Conservation (phyloP, 30 jellyfish, hydroid and myxozoan genomes). For the Aurelia aurita complex sp. Pacific region DNA sequence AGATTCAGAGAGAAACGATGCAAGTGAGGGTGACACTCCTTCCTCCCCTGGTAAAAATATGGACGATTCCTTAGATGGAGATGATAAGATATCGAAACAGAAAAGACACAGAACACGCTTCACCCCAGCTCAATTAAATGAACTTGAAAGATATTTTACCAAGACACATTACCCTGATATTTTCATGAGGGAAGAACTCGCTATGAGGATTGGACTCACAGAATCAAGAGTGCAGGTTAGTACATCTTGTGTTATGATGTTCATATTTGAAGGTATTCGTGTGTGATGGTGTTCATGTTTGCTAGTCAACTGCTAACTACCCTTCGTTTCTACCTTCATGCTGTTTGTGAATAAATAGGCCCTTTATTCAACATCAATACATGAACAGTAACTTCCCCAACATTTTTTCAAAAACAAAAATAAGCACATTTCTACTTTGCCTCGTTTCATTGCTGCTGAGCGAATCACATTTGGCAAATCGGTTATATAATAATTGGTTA, state of each 20-base stretch:
- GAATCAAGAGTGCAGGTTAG: conserved; percentile 98
- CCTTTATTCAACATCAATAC: too few species aligned
- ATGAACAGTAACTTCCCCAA: too few species aligned
- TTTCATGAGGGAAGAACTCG: conserved; percentile 96
- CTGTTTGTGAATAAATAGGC: too few species aligned
- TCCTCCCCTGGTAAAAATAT: conserved; percentile 43
- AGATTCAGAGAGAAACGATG: conserved; percentile 53
- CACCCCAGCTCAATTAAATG: conserved; percentile 97
- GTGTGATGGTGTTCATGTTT: too few species aligned
- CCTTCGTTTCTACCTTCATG: too few species aligned
- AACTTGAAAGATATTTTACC: conserved; percentile 93
- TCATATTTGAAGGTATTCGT: background rate
- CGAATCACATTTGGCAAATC: too few species aligned
- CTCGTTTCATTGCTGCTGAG: too few species aligned
- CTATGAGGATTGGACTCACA: conserved; percentile 97
- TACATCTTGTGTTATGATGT: too few species aligned
- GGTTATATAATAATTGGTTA: too few species aligned
- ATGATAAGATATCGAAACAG: conserved; percentile 87
- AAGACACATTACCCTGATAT: conserved; percentile 99
- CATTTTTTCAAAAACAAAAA: too few species aligned
- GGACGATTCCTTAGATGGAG: conserved; percentile 79
- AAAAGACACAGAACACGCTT: conserved; percentile 97
- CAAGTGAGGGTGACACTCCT: conserved; percentile 44
- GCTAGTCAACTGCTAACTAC: too few species aligned
- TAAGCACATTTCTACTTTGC: too few species aligned